These are phyloP conservation scores for Leptatherina wallacei DNA, from an alignment of 2,797 vertebrate species.

Conservation along the genomic window DNA sequence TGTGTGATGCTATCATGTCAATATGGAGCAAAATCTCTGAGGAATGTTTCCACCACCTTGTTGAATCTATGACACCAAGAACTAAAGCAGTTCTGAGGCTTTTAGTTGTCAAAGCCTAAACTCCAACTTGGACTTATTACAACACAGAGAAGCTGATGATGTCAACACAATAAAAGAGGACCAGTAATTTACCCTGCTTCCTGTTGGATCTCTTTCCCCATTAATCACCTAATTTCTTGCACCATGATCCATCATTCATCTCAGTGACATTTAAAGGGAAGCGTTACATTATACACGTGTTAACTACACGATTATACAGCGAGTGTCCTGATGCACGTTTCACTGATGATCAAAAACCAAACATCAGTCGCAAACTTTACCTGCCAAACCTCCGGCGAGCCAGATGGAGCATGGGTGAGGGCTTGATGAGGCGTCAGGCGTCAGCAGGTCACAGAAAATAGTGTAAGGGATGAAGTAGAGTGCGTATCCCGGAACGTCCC, in stretches of 20 bases:
- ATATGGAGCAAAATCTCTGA: neutral
- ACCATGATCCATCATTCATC: neutral
- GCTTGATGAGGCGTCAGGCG: conserved; percentile 71
- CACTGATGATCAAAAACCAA: neutral
- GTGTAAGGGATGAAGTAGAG: conserved; percentile 94
- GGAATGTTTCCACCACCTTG: neutral
- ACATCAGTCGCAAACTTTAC: conserved; percentile 73
- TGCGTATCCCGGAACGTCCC: conserved; percentile 93
- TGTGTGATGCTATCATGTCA: neutral
- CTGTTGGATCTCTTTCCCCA: neutral
- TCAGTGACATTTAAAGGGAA: neutral
- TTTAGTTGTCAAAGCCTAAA: neutral
- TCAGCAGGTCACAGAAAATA: conserved; percentile 87
- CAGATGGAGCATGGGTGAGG: conserved; percentile 86
- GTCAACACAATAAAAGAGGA: neutral
- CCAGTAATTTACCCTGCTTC: neutral
- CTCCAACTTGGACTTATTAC: too few relatives aligned
- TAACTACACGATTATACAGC: too few relatives aligned
- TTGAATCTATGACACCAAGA: too few relatives aligned
- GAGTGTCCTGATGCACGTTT: neutral
- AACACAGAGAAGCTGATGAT: too few relatives aligned
- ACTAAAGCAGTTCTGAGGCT: too few relatives aligned
- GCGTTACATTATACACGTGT: neutral
- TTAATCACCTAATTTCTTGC: neutral
- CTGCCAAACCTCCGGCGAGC: conserved; percentile 94